Evolutionary conservation across 2,113 vertebrate species (phyloP).

Genomic region (Actinemys pallida): DNA sequence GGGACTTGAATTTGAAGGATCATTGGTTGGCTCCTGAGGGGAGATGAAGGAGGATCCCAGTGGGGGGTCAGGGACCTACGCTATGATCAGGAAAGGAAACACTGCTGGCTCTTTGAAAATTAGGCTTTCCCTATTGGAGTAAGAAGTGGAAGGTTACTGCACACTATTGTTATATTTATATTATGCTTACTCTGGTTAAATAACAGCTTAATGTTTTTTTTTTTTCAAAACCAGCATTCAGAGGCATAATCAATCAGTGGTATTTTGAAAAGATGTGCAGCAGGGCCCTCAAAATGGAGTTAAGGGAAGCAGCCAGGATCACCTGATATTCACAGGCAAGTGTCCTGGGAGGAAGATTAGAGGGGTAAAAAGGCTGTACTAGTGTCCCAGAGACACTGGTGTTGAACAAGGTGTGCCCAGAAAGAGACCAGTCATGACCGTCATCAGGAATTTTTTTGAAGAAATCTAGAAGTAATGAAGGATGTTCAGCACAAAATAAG

Average conservation of each 20-base stretch:
- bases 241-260: background rate
- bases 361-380: background rate
- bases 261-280: background rate
- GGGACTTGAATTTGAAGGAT: background rate
- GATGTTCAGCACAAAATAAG: background rate
- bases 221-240: background rate
- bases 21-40: background rate
- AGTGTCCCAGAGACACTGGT: background rate
- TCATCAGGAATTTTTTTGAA: background rate
- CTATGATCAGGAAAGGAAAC: background rate
- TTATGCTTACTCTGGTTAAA: background rate
- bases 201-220: background rate
- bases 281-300: background rate
- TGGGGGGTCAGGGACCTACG: background rate
- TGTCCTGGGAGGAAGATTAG: background rate
- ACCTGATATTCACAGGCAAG: background rate
- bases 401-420: background rate
- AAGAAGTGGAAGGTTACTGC: background rate
- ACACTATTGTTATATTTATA: background rate
- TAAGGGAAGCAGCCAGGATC: background rate
- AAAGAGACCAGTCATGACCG: background rate
- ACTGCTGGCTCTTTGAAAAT: background rate
- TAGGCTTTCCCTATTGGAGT: background rate
- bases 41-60: too few species aligned
- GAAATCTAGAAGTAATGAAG: background rate